Conservation (phyloP, 2,797 vertebrate genomes). For the Coilia nasus region DNA sequence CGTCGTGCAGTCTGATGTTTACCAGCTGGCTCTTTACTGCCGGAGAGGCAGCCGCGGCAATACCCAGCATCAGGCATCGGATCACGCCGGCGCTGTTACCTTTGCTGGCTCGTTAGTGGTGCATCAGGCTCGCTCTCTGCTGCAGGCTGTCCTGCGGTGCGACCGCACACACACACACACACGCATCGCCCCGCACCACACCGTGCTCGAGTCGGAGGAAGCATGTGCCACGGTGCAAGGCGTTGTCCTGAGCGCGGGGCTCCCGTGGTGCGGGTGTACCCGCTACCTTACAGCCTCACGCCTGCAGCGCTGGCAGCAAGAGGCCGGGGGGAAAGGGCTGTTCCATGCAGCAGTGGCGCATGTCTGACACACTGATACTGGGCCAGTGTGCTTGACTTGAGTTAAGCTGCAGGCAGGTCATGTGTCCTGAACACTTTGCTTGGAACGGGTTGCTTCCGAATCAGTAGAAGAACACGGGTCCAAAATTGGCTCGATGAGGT, state of each 20-base stretch:
- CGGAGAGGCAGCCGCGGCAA: neutral
- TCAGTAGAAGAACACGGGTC: neutral
- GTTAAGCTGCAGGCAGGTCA: neutral
- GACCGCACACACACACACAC: neutral
- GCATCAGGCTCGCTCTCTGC: neutral
- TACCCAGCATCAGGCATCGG: neutral
- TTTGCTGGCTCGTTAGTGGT: neutral
- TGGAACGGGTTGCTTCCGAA: neutral
- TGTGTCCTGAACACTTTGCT: neutral
- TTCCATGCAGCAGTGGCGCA: neutral
- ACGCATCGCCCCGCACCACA: neutral
- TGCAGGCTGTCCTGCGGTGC: conserved; percentile 5
- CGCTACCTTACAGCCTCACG: neutral
- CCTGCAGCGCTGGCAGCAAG: neutral
- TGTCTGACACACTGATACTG: neutral
- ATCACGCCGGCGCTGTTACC: neutral
- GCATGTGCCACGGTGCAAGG: neutral
- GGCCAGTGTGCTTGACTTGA: neutral
- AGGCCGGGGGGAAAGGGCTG: neutral
- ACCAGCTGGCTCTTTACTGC: conserved; percentile 8
- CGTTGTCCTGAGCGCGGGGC: neutral
- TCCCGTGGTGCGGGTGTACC: neutral
- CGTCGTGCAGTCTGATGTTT: neutral
- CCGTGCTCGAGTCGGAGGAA: neutral
- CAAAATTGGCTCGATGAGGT: neutral